These are phyloP conservation scores for Aspidoscelis tigris DNA, from an alignment of 2,113 vertebrate species.

Conservation along the genomic window DNA sequence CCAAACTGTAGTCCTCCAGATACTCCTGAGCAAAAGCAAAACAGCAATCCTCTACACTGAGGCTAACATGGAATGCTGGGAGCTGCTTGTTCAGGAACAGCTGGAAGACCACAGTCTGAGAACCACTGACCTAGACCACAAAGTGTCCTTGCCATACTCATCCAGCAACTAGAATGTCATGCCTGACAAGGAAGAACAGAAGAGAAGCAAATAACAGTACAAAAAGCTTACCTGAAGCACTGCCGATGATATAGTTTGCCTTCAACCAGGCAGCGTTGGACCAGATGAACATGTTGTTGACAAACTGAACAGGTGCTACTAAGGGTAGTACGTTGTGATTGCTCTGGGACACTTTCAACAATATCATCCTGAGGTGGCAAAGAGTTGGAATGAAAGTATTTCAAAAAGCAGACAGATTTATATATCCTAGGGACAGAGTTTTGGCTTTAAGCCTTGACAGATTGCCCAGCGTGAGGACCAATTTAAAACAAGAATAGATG, in stretches of 20 bases:
- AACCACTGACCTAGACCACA: no score
- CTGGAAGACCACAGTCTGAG: no score
- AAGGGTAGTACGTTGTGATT: conserved; percentile 53
- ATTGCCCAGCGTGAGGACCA: background rate
- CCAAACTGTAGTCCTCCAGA: no score
- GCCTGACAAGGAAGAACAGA: background rate
- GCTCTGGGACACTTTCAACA: conserved; percentile 22
- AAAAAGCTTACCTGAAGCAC: conserved; percentile 89
- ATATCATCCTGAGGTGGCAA: conserved; percentile 53
- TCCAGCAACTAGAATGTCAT: background rate
- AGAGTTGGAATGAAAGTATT: background rate
- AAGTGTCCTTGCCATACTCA: background rate
- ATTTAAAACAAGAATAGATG: no score
- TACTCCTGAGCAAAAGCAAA: no score
- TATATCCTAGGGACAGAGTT: background rate
- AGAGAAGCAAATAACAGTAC: background rate
- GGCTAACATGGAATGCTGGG: no score
- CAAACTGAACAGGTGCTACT: conserved; percentile 91
- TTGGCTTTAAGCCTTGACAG: background rate
- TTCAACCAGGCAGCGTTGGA: conserved; percentile 92
- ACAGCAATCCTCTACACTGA: no score
- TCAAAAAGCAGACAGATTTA: fast-evolving
- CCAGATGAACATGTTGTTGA: conserved; percentile 92
- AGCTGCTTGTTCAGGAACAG: no score
- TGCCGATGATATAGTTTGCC: conserved; percentile 95